phyloP scores from a whole-genome alignment of 1,140 invertebrate species.

The Sitodiplosis mosellana region DNA sequence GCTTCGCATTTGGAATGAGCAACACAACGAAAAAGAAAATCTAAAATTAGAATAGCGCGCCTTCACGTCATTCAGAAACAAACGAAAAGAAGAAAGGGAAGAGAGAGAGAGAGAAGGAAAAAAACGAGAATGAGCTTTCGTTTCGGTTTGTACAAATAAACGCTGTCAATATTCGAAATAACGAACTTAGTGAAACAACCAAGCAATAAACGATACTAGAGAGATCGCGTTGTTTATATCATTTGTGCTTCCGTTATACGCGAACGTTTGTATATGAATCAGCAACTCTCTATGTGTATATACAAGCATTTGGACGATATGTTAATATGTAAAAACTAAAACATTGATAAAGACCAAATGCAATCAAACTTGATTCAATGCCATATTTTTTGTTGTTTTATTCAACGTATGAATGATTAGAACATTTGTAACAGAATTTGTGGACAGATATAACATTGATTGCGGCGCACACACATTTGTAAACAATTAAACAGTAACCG shows the following conservation, averaged over 20 bases:
- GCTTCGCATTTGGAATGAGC: not conserved
- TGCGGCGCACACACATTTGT: too few species aligned
- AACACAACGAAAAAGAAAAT: not conserved
- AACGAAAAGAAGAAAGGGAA: not conserved
- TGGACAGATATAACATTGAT: too few species aligned
- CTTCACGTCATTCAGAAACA: not conserved
- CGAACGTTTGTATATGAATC: too few species aligned
- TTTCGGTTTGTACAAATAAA: not conserved
- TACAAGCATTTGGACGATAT: too few species aligned
- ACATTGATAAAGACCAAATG: too few species aligned
- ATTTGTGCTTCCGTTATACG: not conserved
- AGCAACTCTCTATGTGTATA: too few species aligned
- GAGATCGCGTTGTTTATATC: not conserved
- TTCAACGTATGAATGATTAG: too few species aligned
- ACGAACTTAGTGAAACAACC: not conserved
- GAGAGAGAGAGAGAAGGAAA: not conserved
- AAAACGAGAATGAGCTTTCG: not conserved
- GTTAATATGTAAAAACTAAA: too few species aligned
- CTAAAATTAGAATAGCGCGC: not conserved
- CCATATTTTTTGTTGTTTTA: too few species aligned
- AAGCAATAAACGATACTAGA: not conserved
- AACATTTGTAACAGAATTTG: too few species aligned
- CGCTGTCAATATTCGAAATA: not conserved
- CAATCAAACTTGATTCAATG: too few species aligned
- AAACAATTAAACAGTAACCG: too few species aligned